A percentile compares a stretch with the other conserved stretches of the same genome.
phyloP scores from a whole-genome alignment of 2,113 vertebrate genomes.

The Trematocara zebra region DNA sequence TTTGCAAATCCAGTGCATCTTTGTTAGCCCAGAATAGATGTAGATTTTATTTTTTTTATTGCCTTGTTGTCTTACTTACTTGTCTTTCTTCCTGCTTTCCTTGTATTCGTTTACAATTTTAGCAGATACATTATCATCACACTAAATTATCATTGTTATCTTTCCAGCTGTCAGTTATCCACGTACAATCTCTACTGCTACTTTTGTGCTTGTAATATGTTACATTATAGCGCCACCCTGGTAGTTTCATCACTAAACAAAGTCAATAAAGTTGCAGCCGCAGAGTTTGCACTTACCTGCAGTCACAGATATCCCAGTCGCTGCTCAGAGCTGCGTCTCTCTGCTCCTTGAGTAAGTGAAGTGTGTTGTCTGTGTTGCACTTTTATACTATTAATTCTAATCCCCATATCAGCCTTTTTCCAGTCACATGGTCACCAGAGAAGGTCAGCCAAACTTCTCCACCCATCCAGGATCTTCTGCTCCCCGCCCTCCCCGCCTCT shows the following conservation, averaged over 20 bases:
- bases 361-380: not conserved
- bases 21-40: not conserved
- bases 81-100: not conserved
- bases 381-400: slow-evolving; percentile 65
- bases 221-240: not conserved
- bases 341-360: not conserved
- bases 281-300: slow-evolving; percentile 59
- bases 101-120: not conserved
- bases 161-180: not conserved
- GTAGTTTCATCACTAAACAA: not conserved
- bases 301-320: slow-evolving; percentile 35
- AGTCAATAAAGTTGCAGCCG: not conserved
- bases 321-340: not conserved
- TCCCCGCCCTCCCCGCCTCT: not conserved
- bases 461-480: not conserved
- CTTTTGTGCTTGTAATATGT: not conserved
- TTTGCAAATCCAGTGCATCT: not conserved
- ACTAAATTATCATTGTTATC: not conserved
- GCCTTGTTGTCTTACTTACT: not conserved
- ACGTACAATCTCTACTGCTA: not conserved
- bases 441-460: slow-evolving; percentile 25
- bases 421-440: slow-evolving; percentile 38
- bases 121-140: not conserved
- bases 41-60: not conserved
- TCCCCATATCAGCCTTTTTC: slow-evolving; percentile 43